Conservation (phyloP, 2,113 vertebrate species). For the Scytalopus superciliaris region DNA sequence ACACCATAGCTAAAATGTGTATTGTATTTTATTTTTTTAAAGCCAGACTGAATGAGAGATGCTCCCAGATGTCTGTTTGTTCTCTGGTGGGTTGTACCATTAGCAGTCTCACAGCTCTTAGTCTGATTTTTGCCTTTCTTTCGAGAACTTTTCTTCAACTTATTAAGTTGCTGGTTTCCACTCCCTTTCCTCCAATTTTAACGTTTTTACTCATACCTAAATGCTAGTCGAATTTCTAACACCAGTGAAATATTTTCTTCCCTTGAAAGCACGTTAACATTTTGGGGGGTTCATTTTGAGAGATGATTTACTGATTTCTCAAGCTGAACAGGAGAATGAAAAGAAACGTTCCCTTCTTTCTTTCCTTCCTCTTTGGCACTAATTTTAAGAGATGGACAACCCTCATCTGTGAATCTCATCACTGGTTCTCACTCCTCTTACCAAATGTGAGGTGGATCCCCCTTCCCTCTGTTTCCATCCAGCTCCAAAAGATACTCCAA, state of each 20-base stretch:
- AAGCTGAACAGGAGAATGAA: not conserved
- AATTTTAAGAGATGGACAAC: not conserved
- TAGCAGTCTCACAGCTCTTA: not conserved
- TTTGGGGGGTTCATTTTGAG: not conserved
- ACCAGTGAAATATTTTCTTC: not conserved
- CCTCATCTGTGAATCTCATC: not conserved
- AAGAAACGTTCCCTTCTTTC: not conserved
- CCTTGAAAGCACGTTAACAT: not conserved
- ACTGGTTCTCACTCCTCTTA: not conserved
- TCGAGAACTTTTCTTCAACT: not conserved
- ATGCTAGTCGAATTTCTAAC: not conserved
- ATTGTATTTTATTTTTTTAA: not conserved
- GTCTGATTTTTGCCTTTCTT: not conserved
- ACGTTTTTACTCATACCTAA: not conserved
- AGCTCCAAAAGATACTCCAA: not conserved
- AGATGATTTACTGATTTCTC: not conserved
- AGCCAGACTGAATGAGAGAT: not conserved
- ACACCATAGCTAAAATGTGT: not conserved
- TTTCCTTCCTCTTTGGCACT: not conserved
- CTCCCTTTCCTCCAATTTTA: not conserved
- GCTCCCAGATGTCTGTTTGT: not conserved
- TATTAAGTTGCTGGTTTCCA: not conserved
- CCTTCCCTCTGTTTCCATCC: not conserved
- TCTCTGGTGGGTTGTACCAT: not conserved
- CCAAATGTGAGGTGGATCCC: fast-evolving